These are phyloP conservation scores for Manis crassicaudata DNA, from an alignment of 2,797 vertebrate species.

Conservation along the genomic window DNA sequence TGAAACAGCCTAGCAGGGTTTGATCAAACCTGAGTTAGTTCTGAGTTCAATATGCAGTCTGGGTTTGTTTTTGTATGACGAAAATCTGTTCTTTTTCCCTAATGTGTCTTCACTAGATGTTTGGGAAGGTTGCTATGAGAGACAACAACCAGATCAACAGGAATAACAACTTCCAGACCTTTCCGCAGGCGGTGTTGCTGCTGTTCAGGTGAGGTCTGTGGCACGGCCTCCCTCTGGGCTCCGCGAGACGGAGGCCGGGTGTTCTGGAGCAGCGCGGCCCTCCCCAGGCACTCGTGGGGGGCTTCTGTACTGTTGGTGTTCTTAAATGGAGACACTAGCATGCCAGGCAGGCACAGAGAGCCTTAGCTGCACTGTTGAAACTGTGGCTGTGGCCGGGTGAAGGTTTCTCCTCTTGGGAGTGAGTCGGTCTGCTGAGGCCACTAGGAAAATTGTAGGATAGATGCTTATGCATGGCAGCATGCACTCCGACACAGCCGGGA, in stretches of 20 bases:
- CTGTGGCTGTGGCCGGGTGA: background rate
- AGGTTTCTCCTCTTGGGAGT: background rate
- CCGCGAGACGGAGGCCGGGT: background rate
- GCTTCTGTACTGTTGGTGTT: background rate
- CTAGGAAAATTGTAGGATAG: background rate
- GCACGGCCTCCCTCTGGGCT: background rate
- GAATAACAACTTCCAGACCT: constrained; percentile 99
- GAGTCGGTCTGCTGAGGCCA: background rate
- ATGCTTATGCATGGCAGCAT: rapidly evolving
- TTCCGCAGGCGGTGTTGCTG: constrained; percentile 96
- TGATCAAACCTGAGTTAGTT: background rate
- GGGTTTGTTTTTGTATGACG: background rate
- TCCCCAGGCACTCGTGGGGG: background rate
- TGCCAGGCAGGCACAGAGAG: background rate
- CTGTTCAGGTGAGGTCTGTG: constrained; percentile 92
- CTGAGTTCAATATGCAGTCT: background rate
- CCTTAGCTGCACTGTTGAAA: background rate
- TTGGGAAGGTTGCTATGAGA: constrained; percentile 98
- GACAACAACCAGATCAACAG: constrained; percentile 98
- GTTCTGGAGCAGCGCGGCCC: background rate
- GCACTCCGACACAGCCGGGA: background rate
- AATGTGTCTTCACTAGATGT: constrained; percentile 89
- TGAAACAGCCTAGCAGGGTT: background rate
- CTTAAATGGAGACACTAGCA: background rate
- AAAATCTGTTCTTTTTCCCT: background rate